Evolutionary conservation across 30 jellyfish, hydroid and myxozoan genomes (phyloP).

Genomic region (Sanderia malayensis): DNA sequence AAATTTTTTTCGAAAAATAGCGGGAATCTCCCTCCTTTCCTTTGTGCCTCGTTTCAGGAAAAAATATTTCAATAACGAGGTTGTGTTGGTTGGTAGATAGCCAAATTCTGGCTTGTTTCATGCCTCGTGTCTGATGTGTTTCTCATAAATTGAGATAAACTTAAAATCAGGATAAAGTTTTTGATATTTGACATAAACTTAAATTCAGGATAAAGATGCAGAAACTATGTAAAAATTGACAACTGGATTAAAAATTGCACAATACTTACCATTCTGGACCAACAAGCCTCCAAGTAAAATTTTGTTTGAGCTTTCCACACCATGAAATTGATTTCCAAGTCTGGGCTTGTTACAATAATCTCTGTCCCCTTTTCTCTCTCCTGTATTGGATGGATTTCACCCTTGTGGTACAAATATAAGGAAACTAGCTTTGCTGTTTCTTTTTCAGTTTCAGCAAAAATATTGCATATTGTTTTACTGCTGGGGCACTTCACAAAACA

Average conservation of each 20-base stretch:
- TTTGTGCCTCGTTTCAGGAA: no score
- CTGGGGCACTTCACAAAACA: not conserved
- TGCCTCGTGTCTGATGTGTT: no score
- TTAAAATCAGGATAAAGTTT: no score
- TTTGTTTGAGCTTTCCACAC: not conserved
- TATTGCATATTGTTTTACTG: not conserved
- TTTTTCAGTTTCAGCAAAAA: not conserved
- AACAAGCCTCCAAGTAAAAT: not conserved
- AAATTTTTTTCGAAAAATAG: no score
- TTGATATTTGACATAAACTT: no score
- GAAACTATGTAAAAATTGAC: not conserved
- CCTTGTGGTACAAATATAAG: constrained; percentile 1
- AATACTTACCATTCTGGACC: not conserved
- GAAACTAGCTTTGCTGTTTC: not conserved
- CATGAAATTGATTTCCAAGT: not conserved
- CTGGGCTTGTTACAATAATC: not conserved
- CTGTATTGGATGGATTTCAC: not conserved
- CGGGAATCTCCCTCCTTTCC: no score
- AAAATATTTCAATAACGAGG: no score
- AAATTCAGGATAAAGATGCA: no score
- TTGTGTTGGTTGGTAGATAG: no score
- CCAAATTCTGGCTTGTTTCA: no score
- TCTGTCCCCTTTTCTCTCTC: not conserved
- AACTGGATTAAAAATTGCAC: not conserved
- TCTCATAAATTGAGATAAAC: no score